Base-by-base conservation (phyloP, 2,888 invertebrate species). In the Cacoxenus indagator region DNA sequence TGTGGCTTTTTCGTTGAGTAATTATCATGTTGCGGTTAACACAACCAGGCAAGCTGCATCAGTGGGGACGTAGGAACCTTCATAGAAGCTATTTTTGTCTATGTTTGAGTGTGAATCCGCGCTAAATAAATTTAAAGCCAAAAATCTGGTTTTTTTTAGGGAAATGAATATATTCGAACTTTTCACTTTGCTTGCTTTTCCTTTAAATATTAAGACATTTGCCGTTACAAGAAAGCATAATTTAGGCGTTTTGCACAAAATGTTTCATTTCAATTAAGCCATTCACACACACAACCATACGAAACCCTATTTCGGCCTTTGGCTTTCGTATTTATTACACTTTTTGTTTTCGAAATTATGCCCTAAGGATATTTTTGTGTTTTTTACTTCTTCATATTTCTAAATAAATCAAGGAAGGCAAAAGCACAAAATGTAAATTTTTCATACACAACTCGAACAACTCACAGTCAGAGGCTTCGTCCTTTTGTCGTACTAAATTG, bases 1-100 rank as follows among this genome's bases (percentile, higher is more conserved):
- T 81, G 80, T 78, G 80, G 80, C 82, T 83, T 37, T 83, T 80
- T 81, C 26, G 83, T 81, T 78, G 80, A 83, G 82, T 83, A 81
- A 81, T 81, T 81, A 81, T 81, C 83, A 83, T 80, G 79, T 82
- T 80, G 79, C 79, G 79, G 79, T 83, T 78, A 71, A 75, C 71
- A 51, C 54, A 70, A 70, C 61, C 70, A 48, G 22, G 55, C 43
- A 5, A 27, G 19, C 19, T 14, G 37, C 4, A n/a, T n/a, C n/a
- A n/a, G n/a, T n/a, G n/a, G n/a, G n/a, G n/a, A n/a, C n/a, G n/a
- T n/a, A n/a, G n/a, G n/a, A n/a, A n/a, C n/a, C n/a, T n/a, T n/a
- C n/a, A n/a, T n/a, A n/a, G n/a, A n/a, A n/a, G n/a, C n/a, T n/a
- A n/a, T n/a, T n/a, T n/a, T n/a, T n/a, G n/a, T n/a, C n/a, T n/a